A percentile compares a stretch with the other conserved stretches of the same genome.
These are phyloP conservation scores for Lethocerus indicus DNA, from an alignment of 1,140 invertebrate species.

Conservation along the genomic window DNA sequence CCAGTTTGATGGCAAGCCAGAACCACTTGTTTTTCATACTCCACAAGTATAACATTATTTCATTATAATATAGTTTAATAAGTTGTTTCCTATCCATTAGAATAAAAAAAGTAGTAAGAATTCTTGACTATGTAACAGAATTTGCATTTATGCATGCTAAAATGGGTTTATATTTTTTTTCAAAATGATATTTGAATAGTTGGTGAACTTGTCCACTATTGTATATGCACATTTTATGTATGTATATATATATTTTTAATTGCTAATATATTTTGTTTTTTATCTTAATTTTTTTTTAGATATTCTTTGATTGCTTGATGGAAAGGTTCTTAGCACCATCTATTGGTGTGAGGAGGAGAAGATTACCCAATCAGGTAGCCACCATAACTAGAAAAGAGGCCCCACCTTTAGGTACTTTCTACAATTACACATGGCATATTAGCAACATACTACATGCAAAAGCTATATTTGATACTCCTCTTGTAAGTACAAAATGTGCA, in stretches of 20 bases:
- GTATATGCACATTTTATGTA: too few species aligned
- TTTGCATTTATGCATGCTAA: too few species aligned
- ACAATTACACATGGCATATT: constrained; percentile 57
- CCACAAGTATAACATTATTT: too few species aligned
- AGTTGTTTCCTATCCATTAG: too few species aligned
- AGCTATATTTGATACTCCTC: constrained; percentile 54
- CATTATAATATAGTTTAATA: too few species aligned
- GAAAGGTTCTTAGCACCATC: constrained; percentile 38
- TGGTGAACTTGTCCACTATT: too few species aligned
- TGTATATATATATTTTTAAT: background rate
- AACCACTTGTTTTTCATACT: constrained; percentile 51
- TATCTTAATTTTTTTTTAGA: constrained; percentile 23
- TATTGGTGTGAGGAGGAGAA: constrained; percentile 39
- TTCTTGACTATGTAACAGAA: too few species aligned
- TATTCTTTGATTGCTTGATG: constrained; percentile 52
- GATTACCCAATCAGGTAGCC: constrained; percentile 41
- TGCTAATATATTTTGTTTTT: background rate
- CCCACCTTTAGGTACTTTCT: constrained; percentile 48
- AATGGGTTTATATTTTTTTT: too few species aligned
- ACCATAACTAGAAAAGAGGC: constrained; percentile 40
- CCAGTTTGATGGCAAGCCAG: constrained; percentile 50
- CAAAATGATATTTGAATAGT: too few species aligned
- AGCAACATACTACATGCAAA: constrained; percentile 56
- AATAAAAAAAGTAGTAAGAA: too few species aligned
- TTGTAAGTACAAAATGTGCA: constrained; percentile 27